phyloP scores from a whole-genome alignment of 1,140 invertebrate species.

The Microvelia longipes region DNA sequence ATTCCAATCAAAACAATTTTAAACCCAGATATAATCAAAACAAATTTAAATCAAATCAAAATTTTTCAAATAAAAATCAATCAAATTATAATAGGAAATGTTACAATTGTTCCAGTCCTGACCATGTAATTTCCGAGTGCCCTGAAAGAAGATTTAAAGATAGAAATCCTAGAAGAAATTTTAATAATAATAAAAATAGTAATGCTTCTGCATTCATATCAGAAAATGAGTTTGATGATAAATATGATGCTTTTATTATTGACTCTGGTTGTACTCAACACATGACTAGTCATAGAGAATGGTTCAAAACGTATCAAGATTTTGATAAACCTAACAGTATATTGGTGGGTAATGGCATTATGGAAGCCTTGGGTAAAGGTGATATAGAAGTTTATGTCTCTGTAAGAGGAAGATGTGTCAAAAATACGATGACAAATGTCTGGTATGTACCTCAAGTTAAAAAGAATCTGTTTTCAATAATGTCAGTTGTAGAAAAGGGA shows the following conservation, averaged over 20 bases:
- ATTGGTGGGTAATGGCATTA: neutral
- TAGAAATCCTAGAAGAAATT: neutral
- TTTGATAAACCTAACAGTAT: neutral
- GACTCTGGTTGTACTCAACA: neutral
- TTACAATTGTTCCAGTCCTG: neutral
- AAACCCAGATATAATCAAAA: neutral
- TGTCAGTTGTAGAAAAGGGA: neutral
- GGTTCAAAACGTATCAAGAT: neutral
- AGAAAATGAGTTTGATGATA: neutral
- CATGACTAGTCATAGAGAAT: neutral
- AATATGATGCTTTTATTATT: neutral
- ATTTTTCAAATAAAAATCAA: neutral
- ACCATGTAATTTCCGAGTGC: neutral
- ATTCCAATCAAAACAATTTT: neutral
- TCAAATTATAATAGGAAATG: neutral
- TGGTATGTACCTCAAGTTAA: neutral
- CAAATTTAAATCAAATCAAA: no score
- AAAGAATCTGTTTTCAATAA: slow-evolving; percentile 1
- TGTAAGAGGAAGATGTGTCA: neutral
- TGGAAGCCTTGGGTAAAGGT: neutral
- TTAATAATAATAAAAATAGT: neutral
- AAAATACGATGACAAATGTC: neutral
- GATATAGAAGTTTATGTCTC: neutral
- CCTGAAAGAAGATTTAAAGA: neutral
- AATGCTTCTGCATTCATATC: neutral